Base-by-base conservation (phyloP, 2,797 vertebrate species). In the Lithobates pipiens region DNA sequence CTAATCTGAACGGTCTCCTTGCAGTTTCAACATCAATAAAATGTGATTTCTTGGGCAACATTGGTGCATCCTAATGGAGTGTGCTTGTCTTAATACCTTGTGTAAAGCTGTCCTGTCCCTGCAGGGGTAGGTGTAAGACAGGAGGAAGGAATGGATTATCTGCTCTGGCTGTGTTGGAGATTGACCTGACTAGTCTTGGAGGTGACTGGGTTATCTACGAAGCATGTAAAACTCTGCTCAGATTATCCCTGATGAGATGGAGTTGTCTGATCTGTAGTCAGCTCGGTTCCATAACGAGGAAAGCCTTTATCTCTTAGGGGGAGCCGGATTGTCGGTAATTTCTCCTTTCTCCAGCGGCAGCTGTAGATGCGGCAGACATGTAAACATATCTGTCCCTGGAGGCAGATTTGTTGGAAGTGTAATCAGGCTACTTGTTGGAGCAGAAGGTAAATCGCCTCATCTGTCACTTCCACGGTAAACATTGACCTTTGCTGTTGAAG, bases 191-290 rank as follows among this genome's bases (percentile, higher is more conserved):
- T 13, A 18, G 11, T 78, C 10, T 10, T 46, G 5, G 13, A 18
- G 32, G 61, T 29, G 42, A 44, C 7, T 29, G 10, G n/a, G 25
- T 16, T 44, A 21, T 46, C 67, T 13, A 18, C 1, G 18, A 16
- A 10, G 25, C 15, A 39, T 23, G 34, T 23, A n/a, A 67, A 34
- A 42, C 54, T 46, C 63, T 71, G 72, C 57, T 21, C 42, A 71
- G 67, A 71, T 77, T 84, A 71, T 42, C 57, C 54, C 15, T 76
- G 65, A 61, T 39, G 25, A 76, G 16, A 69, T 42, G 21, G 70
- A 77, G 61, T 77, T 8, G 42, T 76, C 65, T 77, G 75, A 84
- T 77, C 82, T 83, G 42, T 76, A 9, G 50, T 39, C 61, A 15
- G 11, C 10, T 80, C 25, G 21, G 10, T 68, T 3, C 7, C 10